Evolutionary conservation across 2,797 vertebrate species (phyloP), one percentile per base, ranked within the genome.

Genomic region (Melanotaenia maccullochi): DNA sequence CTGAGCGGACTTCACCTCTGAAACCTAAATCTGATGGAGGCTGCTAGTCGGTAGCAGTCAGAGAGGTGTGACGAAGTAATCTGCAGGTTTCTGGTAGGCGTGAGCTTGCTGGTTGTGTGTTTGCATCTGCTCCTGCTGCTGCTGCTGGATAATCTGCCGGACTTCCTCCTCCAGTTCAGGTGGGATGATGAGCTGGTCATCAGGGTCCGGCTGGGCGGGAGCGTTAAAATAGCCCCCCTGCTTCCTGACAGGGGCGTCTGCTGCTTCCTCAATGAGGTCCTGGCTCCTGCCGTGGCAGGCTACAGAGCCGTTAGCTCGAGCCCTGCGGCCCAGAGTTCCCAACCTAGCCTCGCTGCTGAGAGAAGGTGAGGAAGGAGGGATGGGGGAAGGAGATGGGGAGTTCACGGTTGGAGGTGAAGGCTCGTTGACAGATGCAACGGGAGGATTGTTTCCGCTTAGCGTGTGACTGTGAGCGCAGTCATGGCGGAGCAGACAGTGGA

Each of bases 121-220:
- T 55, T 93, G 93, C 30, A 89, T 51, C 42, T 86, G 57, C 30
- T 96, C 94, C 30, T 96, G 95, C 82, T 97, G 96, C 86, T 98
- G 97, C 81, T 97, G 97, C 70, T 97, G 97, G 93, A 99, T 99
- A 69, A 99, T 97, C 92, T 98, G 97, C 61, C 96, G 97, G n/a
- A 99, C 97, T 65, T 99, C 98, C 78, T 99, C 98, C 85, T 99
- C 98, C 52, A 99, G 95, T 92, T 99, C 98, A 0, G 97, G 98
- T 0, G 98, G 98, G 76, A 99, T 96, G 90, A 99, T 97, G 60
- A 99, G 97, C 93, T 98, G 97, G 78, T 99, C 98, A 0, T 99
- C 97, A 0, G 97, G 98, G 83, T 99, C 97, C 0, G 96, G 97
- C 81, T 99, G 97, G 0, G 97, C 96, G 0, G 98, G 97, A 5